Percentiles rank a stretch among this genome's conserved stretches.
Evolutionary conservation across 2,113 vertebrate species (phyloP).

Genomic region (Propithecus coquereli): DNA sequence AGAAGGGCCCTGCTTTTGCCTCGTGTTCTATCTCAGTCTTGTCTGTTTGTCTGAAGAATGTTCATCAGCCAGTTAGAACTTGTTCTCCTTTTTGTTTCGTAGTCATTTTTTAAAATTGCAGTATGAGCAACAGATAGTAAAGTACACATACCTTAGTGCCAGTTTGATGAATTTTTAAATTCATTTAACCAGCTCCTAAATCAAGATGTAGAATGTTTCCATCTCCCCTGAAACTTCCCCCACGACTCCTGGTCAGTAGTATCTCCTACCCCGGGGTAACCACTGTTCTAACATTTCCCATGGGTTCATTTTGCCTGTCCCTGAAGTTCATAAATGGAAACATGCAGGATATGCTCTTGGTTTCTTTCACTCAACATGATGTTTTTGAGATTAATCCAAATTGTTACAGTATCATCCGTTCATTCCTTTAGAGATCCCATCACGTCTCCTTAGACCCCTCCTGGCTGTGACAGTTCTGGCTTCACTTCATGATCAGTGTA

Average conservation of each 20-base stretch:
- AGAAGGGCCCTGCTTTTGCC: neutral
- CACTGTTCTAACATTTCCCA: neutral
- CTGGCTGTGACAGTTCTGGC: too few species aligned
- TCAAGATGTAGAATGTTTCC: neutral
- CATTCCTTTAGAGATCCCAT: neutral
- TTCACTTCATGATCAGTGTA: too few species aligned
- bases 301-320: neutral
- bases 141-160: neutral
- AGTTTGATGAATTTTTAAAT: neutral
- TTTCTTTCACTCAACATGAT: neutral
- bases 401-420: neutral
- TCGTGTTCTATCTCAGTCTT: neutral
- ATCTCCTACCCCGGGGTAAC: too few species aligned
- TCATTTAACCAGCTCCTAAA: neutral
- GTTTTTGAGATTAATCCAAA: neutral
- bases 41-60: neutral
- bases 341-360: neutral
- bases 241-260: neutral
- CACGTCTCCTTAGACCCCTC: too few species aligned
- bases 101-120: neutral
- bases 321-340: neutral
- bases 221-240: neutral
- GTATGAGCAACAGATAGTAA: neutral
- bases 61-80: slow-evolving; percentile 9
- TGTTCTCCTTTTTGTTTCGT: neutral